phyloP scores from a whole-genome alignment of 2,797 vertebrate species.

The Siniperca undulata region DNA sequence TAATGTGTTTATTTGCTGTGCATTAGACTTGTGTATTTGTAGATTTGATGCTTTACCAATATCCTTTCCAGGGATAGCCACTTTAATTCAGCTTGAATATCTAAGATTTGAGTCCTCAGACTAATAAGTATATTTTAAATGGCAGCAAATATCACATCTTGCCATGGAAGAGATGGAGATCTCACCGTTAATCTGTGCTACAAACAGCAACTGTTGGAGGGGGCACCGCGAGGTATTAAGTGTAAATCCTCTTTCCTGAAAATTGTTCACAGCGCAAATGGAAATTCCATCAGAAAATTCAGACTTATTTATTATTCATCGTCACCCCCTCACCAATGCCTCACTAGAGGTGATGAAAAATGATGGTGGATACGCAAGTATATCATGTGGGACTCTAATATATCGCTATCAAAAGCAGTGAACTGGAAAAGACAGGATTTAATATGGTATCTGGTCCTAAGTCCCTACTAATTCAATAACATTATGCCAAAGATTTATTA shows the following conservation, averaged over 20 bases:
- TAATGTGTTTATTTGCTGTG: slow-evolving; percentile 53
- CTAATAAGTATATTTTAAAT: slow-evolving; percentile 73
- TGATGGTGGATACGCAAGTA: slow-evolving; percentile 72
- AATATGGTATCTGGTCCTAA: slow-evolving; percentile 76
- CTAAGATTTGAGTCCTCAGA: slow-evolving; percentile 52
- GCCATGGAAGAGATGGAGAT: slow-evolving; percentile 72
- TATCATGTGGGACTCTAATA: slow-evolving; percentile 82
- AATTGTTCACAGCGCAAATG: slow-evolving; percentile 82
- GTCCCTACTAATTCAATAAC: slow-evolving; percentile 83
- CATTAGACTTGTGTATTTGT: slow-evolving; percentile 52
- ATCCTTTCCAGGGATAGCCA: slow-evolving; percentile 40
- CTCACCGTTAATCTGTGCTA: slow-evolving; percentile 76
- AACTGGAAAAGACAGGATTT: slow-evolving; percentile 83
- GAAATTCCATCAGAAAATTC: slow-evolving; percentile 87
- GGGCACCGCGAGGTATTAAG: slow-evolving; percentile 80
- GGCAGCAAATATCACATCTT: slow-evolving; percentile 68
- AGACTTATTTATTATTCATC: slow-evolving; percentile 86
- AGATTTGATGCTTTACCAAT: slow-evolving; percentile 59
- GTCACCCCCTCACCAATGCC: slow-evolving; percentile 64
- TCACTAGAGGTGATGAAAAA: slow-evolving; percentile 77
- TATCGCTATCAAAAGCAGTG: slow-evolving; percentile 77
- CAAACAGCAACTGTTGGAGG: slow-evolving; percentile 80
- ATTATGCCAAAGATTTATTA: slow-evolving; percentile 79
- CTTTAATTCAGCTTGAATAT: slow-evolving; percentile 61
- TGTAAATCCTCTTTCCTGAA: slow-evolving; percentile 84